phyloP scores from a whole-genome alignment of 2,888 invertebrate species.

The Ornithoptera priamus region DNA sequence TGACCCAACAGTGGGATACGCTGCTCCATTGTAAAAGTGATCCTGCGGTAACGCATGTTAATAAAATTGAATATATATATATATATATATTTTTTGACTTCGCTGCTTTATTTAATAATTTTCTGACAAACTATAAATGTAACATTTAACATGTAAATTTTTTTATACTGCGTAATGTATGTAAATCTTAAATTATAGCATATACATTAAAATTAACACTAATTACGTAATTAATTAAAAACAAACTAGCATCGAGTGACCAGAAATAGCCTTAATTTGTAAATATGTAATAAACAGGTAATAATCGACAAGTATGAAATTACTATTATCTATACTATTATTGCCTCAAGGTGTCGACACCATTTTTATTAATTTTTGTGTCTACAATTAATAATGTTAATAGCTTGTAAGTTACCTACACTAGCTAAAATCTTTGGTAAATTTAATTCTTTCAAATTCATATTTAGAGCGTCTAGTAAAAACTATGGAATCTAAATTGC shows the following conservation, averaged over 20 bases:
- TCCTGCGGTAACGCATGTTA: too few species aligned
- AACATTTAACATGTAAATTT: not conserved
- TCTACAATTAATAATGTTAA: conserved; percentile 3
- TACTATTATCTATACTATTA: conserved; percentile 18
- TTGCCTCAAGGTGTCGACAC: conserved; percentile 23
- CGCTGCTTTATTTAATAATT: not conserved
- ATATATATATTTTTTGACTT: not conserved
- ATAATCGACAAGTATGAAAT: conserved; percentile 20
- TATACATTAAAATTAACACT: not conserved
- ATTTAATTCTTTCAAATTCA: conserved; percentile 7
- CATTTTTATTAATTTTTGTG: conserved; percentile 1
- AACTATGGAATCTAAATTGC: conserved; percentile 19
- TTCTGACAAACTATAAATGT: not conserved
- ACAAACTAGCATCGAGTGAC: not conserved
- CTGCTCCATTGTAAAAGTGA: too few species aligned
- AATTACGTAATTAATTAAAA: not conserved
- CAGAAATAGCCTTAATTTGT: not conserved
- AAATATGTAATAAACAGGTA: conserved; percentile 4
- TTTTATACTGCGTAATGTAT: not conserved
- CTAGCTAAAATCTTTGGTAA: conserved; percentile 20
- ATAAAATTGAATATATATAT: too few species aligned
- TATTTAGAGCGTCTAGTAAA: conserved; percentile 10
- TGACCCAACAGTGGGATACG: too few species aligned
- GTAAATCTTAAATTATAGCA: not conserved
- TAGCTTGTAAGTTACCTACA: conserved; percentile 13